Evolutionary conservation across 64 coral and sea anemone species (phyloP), one percentile per base, ranked within the genome.

Genomic region (Actinia tenebrosa): DNA sequence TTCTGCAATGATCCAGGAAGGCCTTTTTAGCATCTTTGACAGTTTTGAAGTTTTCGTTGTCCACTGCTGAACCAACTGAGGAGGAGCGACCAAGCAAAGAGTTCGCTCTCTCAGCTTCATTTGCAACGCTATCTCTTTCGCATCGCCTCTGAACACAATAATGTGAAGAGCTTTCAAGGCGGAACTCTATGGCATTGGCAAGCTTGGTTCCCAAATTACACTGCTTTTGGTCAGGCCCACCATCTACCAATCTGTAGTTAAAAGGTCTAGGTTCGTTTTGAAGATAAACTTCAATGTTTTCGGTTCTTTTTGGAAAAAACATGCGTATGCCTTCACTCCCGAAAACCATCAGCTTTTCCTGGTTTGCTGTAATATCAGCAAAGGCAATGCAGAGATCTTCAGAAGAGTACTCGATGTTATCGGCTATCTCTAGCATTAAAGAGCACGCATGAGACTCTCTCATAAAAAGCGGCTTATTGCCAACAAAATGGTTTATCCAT

Each of bases 21-120:
- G 58, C 82, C 16, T 87, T 44, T 46, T 71, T 15, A 47, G 85
- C 86, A 6, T 92, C 86, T n/a, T 44, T 54, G 25, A 55, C 14
- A 6, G 91, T 88, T 75, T 92, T 88, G 37, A 88, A 92, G 0
- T 45, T 82, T 45, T 79, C 64, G n/a, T 91, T 91, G 62, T 77
- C 60, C 18, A 91, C 45, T 5, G 60, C 66, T 60, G 91, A 92
- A 15, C 86, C 91, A 18, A 88, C 60, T 78, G 91, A 50, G 13
- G 80, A 63, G 20, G 91, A 80, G 4, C 91, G 17, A 15, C 85
- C 90, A 59, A 91, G 53, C 5, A 91, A 54, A 16, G 85, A 91
- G 18, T 87, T 83, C 20, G 52, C 91, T 83, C 86, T 92, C 26
- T 92, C 91, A 47, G 91, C 91, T 63, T 92, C 91, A 79, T 92